Evolutionary conservation across 2,113 vertebrate genomes (phyloP), one percentile per base, ranked within the genome.

Genomic region (Epinephelus moara): DNA sequence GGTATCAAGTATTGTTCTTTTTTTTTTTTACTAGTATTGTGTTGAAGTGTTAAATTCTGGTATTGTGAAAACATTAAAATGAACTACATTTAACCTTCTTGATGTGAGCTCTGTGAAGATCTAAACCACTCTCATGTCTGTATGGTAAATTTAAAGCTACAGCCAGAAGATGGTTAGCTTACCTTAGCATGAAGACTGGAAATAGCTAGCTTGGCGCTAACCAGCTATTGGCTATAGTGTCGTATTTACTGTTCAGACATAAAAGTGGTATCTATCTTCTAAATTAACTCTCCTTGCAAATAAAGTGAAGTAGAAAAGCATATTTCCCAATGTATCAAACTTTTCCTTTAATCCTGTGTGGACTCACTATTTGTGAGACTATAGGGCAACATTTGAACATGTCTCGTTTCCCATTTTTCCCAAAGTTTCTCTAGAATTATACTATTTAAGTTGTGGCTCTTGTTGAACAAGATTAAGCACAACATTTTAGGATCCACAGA

Each of bases 141-240:
- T 61, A 61, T 61, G 15, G 60, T 37, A 18, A 61, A 25, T 25
- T 4, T 9, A 21, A 30, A 30, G 64, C 42, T 50, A 55, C 7
- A 30, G 18, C 25, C 25, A 21, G 49, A 61, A 45, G 23, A 27
- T 55, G 18, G 59, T 64, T 70, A 63, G 10, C 69, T 62, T 62
- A 57, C 52, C 75, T 70, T 63, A 56, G 25, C 70, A 73, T 6
- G 60, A 60, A 71, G 18, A 37, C 27, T 14, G 37, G 1, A 55
- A 70, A 47, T 4, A 18, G 10, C 55, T 7, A 62, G 17, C n/a
- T 4, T 23, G 42, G 55, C 27, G 49, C 21, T 21, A 18, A 40
- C 3, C 10, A 13, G 23, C 23, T 33, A 69, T 10, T 52, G 8
- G 25, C 23, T 64, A 17, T 42, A 13, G n/a, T 49, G 13, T 75